These are phyloP conservation scores for Enteromius fasciolatus DNA, from an alignment of 2,797 vertebrate species.

Conservation along the genomic window DNA sequence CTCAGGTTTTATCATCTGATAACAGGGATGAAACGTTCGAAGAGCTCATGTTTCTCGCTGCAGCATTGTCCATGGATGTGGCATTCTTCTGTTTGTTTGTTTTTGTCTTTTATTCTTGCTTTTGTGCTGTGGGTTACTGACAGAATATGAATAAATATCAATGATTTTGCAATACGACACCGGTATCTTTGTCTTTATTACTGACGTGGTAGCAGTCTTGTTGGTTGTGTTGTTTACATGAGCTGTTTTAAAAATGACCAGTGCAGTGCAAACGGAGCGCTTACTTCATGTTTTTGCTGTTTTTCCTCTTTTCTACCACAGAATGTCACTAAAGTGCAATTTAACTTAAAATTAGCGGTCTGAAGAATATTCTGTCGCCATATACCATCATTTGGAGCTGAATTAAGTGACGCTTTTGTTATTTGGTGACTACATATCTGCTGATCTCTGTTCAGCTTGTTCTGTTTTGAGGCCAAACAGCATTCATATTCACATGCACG, in stretches of 20 bases:
- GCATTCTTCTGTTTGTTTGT: slow-evolving; percentile 48
- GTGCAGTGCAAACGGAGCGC: neutral
- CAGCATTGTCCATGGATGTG: slow-evolving; percentile 41
- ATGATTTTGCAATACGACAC: slow-evolving; percentile 52
- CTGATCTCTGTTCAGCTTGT: neutral
- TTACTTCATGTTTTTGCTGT: slow-evolving; percentile 6
- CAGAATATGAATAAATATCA: slow-evolving; percentile 74
- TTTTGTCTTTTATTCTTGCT: slow-evolving; percentile 66
- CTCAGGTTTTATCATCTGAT: slow-evolving; percentile 43
- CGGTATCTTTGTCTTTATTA: neutral
- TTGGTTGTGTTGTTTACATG: neutral
- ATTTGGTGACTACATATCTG: neutral
- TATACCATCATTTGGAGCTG: neutral
- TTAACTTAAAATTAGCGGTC: neutral
- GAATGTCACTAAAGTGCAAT: slow-evolving; percentile 66
- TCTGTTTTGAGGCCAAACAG: slow-evolving; percentile 7
- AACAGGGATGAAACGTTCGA: slow-evolving; percentile 61
- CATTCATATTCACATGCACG: neutral
- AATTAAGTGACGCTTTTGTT: neutral
- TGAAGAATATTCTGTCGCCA: neutral
- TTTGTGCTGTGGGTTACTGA: slow-evolving; percentile 74
- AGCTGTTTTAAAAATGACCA: neutral
- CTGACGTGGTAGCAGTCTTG: neutral
- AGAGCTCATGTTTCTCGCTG: slow-evolving; percentile 52
- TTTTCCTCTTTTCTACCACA: slow-evolving; percentile 66